Base-by-base conservation (phyloP, 2,113 vertebrate species). In the Xiphophorus couchianus region DNA sequence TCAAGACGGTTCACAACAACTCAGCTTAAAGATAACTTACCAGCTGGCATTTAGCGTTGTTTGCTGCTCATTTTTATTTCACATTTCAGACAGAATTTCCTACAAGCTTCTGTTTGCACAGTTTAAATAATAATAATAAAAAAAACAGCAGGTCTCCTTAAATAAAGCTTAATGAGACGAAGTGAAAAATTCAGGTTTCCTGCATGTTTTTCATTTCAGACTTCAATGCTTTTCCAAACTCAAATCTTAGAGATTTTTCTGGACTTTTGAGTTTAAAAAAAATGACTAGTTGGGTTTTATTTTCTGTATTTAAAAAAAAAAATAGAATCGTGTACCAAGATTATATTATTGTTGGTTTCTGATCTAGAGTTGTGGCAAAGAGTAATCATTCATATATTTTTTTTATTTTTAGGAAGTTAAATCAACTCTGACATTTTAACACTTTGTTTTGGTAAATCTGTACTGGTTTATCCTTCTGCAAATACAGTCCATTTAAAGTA, bases 1-100 rank as follows among this genome's bases (percentile, higher is more conserved):
- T 78, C 4, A 39, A 8, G 28, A 6, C 22, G 62, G 73, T 37
- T 19, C 35, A 66, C 48, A 31, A 11, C 1, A 80, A 79, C 3
- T 69, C 1, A 58, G 69, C 62, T 51, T 68, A 58, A 72, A 77
- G 15, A 44, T 19, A n/a, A 70, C 75, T 75, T 28, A 77, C 8
- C 22, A 48, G 17, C 44, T 48, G 14, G 44, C 17, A 25, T 58
- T n/a, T 58, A n/a, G 51, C 25, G 0, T 3, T n/a, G 51, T 25
- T n/a, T n/a, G 22, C 51, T 58, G 51, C 51, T 58, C 25, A 8
- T n/a, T 58, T 42, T 48, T 6, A 19, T 48, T 48, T 48, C 44
- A 48, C 44, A 48, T 48, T 48, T 48, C 44, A 48, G 17, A 19
- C 44, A 48, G 44, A 17, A 48, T 48, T 17, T 48, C 44, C 44